phyloP scores from a whole-genome alignment of 2,113 vertebrate species.

The Lathamus discolor region DNA sequence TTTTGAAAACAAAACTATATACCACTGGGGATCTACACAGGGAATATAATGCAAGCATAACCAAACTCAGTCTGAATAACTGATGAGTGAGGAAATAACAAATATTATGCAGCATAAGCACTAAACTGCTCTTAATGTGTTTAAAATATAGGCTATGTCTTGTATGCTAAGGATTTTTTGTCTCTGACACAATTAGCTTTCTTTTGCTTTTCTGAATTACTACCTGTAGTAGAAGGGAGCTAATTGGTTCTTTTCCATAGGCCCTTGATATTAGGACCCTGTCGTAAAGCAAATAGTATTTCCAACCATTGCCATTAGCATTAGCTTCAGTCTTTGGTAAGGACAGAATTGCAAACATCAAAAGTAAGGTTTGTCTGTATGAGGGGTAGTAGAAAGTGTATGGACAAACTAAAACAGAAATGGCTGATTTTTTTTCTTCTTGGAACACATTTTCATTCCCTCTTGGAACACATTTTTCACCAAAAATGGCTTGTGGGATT shows the following conservation, averaged over 20 bases:
- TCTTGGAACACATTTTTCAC: not conserved
- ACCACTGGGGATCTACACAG: not conserved
- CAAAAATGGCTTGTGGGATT: not conserved
- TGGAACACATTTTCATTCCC: not conserved
- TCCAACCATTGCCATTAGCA: not conserved
- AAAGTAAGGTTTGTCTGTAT: not conserved
- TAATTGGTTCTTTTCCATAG: not conserved
- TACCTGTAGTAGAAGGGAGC: not conserved
- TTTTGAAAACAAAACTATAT: not conserved
- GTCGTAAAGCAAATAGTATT: not conserved
- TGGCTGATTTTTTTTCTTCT: not conserved
- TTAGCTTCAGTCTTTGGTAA: not conserved
- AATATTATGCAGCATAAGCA: not conserved
- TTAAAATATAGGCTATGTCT: not conserved
- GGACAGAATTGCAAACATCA: not conserved
- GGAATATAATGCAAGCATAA: not conserved
- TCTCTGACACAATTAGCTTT: not conserved
- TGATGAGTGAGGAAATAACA: not conserved
- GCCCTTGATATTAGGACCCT: not conserved
- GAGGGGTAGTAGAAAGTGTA: not conserved
- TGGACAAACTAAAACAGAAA: not conserved
- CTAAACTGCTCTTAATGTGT: not conserved
- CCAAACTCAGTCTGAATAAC: not conserved
- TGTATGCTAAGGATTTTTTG: not conserved
- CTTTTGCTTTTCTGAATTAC: not conserved